These are phyloP conservation scores for Meriones psammophilus DNA, from an alignment of 2,797 vertebrate species.

Conservation along the genomic window DNA sequence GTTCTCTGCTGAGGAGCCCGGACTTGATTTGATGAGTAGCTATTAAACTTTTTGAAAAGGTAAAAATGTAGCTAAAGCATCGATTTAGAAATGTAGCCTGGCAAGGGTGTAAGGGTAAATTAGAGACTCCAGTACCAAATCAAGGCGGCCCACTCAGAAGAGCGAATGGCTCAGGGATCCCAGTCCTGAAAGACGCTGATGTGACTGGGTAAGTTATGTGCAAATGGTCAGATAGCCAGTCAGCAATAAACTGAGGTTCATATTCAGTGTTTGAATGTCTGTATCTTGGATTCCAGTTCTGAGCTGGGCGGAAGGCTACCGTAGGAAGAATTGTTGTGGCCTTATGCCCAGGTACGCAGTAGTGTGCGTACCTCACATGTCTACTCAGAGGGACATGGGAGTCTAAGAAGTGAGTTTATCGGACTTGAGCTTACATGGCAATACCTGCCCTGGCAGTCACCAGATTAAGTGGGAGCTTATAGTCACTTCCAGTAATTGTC, in stretches of 20 bases:
- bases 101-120: background rate
- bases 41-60: background rate
- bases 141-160: background rate
- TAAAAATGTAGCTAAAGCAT: background rate
- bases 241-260: background rate
- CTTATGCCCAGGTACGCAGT: background rate
- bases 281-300: background rate
- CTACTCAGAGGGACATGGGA: background rate
- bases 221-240: background rate
- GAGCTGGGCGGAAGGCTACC: background rate
- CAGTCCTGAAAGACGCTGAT: background rate
- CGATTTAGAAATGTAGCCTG: slow-evolving; percentile 27
- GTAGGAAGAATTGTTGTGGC: background rate
- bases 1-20: background rate
- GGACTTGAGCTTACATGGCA: background rate
- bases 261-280: background rate
- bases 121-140: background rate
- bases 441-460: background rate
- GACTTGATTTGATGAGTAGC: background rate
- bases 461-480: background rate
- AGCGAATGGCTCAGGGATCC: background rate
- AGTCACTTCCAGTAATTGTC: background rate
- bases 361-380: background rate
- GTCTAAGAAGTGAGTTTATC: background rate
- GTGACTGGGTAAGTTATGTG: background rate